Base-by-base conservation (phyloP, 2,797 vertebrate genomes). In the Sciurus carolinensis region DNA sequence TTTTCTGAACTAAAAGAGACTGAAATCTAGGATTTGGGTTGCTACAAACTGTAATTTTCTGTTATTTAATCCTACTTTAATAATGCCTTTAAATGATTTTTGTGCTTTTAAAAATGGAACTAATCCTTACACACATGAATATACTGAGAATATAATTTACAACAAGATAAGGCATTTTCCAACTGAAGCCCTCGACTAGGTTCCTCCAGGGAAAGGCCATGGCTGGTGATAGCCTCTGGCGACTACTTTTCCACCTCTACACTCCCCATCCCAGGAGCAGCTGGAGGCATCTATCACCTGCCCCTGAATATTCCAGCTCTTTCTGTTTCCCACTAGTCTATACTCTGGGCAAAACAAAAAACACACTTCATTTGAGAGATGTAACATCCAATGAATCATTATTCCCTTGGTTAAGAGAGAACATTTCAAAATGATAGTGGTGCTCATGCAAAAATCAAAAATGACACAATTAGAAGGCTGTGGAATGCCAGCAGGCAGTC, bases 1-100 rank as follows among this genome's bases (percentile, higher is more conserved):
- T 81, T 91, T 90, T 39, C 47, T 42, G 50, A 87, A 84, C 20
- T 75, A 66, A 83, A 92, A 87, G 33, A 83, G 42, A 94, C 7
- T 14, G 62, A 71, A 86, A 67, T 69, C 42, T 39, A 59, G n/a
- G 36, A 80, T 81, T 76, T 11, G 52, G 20, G 39, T 33, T 72
- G 36, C 66, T 59, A 69, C 3, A 66, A 85, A 59, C 7, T 18
- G 20, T 93, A 39, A 64, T 42, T 66, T 47, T 69, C 24, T 75
- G 5, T 64, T 77, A 89, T 54, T 95, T 52, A 47, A 67, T 39
- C 66, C 15, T 59, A 39, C 73, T 91, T 79, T 81, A 47, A 87
- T 59, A 52, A 17, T 67, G 39, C n/a, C 75, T 87, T 91, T 66
- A 80, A 42, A 66, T 62, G 17, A 3, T 82, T 57, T 52, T n/a